These are phyloP conservation scores for Zygothrica quintamaculata DNA, from an alignment of 2,888 invertebrate species.

Conservation along the genomic window DNA sequence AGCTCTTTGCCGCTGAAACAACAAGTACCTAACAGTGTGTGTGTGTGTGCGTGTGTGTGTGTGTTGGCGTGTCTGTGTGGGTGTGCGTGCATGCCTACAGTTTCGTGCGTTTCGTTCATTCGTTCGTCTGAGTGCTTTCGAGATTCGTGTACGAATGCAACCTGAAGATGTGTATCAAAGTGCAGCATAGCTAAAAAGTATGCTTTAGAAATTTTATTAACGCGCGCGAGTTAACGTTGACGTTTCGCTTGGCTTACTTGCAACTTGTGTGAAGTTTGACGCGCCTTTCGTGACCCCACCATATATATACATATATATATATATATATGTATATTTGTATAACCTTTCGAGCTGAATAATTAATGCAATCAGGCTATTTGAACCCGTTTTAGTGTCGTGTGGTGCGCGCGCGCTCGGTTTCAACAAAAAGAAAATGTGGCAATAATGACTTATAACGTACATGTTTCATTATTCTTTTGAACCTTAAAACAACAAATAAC, in stretches of 20 bases:
- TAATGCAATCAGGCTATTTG: slow-evolving; percentile 79
- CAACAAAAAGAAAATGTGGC: too few relatives aligned
- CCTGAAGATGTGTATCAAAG: slow-evolving; percentile 61
- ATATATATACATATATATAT: slow-evolving; percentile 14
- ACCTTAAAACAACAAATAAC: slow-evolving; percentile 7
- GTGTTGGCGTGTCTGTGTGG: slow-evolving; percentile 25
- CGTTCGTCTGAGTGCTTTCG: too few relatives aligned
- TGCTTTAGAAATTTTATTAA: slow-evolving; percentile 70
- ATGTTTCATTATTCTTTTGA: slow-evolving; percentile 29
- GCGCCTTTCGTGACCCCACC: slow-evolving; percentile 53
- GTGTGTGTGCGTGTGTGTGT: slow-evolving; percentile 8
- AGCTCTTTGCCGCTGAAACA: slow-evolving; percentile 73
- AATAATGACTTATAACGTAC: slow-evolving; percentile 26
- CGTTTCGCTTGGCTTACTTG: slow-evolving; percentile 42
- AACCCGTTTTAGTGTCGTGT: slow-evolving; percentile 49
- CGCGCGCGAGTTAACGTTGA: slow-evolving; percentile 47
- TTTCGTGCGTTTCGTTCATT: slow-evolving; percentile 13
- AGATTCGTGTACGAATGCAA: slow-evolving; percentile 24
- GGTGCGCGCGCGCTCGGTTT: slow-evolving; percentile 59
- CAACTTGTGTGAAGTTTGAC: slow-evolving; percentile 57
- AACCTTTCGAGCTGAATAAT: slow-evolving; percentile 68
- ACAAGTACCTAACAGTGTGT: slow-evolving; percentile 63
- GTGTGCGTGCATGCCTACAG: slow-evolving; percentile 24
- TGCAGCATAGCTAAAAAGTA: slow-evolving; percentile 77
- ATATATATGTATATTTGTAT: slow-evolving; percentile 20